Conservation (phyloP, 2,888 invertebrate species). For the Ochropleura plecta region DNA sequence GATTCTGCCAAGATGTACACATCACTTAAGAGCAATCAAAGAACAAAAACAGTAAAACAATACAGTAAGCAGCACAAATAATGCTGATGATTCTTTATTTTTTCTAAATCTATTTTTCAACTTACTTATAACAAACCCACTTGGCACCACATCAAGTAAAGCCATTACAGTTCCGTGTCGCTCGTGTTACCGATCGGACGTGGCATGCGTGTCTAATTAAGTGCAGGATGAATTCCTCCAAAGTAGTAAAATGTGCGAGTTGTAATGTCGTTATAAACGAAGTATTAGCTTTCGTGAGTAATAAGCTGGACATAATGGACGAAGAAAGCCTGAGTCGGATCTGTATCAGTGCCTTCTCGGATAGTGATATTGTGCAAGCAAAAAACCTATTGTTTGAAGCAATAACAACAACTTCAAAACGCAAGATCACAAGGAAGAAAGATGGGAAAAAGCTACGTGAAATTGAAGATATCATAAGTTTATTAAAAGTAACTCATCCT, state of each 20-base stretch:
- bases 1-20: no score
- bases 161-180: background rate
- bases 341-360: conserved; percentile 6
- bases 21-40: background rate
- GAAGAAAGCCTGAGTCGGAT: conserved; percentile 1
- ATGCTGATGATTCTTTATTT: background rate
- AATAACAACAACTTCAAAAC: background rate
- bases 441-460: conserved; percentile 6
- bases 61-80: background rate
- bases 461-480: conserved; percentile 8
- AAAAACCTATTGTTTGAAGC: background rate
- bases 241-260: background rate
- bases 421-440: conserved; percentile 5
- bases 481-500: conserved; percentile 6
- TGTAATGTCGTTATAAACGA: conserved; percentile 7
- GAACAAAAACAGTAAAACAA: background rate
- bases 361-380: conserved; percentile 9
- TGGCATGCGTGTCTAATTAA: background rate
- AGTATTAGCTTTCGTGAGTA: conserved; percentile 6
- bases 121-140: background rate
- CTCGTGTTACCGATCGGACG: background rate
- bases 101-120: background rate
- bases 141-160: background rate
- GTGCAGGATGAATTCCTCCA: conserved; percentile 4
- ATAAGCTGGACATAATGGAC: conserved; percentile 11